phyloP scores from a whole-genome alignment of 64 coral and sea anemone genomes.

The Montipora efflorescens region DNA sequence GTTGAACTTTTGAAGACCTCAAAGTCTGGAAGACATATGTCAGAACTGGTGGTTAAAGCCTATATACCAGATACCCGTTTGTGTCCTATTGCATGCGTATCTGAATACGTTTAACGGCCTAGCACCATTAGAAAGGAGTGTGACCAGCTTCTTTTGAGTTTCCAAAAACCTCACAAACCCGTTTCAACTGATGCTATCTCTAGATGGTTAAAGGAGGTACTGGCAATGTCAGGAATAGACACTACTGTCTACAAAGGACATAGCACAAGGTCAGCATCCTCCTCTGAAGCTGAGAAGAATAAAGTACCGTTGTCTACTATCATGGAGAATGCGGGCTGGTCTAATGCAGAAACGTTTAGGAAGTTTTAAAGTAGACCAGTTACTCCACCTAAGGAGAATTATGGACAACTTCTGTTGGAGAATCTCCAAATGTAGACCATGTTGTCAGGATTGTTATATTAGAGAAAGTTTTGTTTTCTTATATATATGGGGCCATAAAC shows the following conservation, averaged over 20 bases:
- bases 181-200: slow-evolving; percentile 23
- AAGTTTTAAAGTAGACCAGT: slow-evolving; percentile 61
- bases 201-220: slow-evolving; percentile 43
- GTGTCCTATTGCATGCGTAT: background rate
- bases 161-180: slow-evolving; percentile 43
- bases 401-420: slow-evolving; percentile 73
- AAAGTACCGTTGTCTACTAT: slow-evolving; percentile 67
- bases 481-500: too few species aligned
- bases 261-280: slow-evolving; percentile 69
- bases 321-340: slow-evolving; percentile 49
- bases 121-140: slow-evolving; percentile 37
- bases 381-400: slow-evolving; percentile 54
- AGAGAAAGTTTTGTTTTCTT: background rate
- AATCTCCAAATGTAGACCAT: slow-evolving; percentile 33
- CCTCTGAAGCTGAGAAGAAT: slow-evolving; percentile 54
- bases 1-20: slow-evolving; percentile 14
- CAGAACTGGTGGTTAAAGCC: slow-evolving; percentile 10
- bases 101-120: slow-evolving; percentile 56
- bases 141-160: slow-evolving; percentile 55
- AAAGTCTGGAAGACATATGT: background rate
- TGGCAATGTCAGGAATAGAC: slow-evolving; percentile 32
- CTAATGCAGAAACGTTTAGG: slow-evolving; percentile 50
- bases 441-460: slow-evolving; percentile 38
- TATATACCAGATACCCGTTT: background rate
- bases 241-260: slow-evolving; percentile 36